Percentiles rank a stretch among this genome's conserved stretches.
Evolutionary conservation across 2,888 invertebrate species (phyloP).

Genomic region (Zelleria hepariella): DNA sequence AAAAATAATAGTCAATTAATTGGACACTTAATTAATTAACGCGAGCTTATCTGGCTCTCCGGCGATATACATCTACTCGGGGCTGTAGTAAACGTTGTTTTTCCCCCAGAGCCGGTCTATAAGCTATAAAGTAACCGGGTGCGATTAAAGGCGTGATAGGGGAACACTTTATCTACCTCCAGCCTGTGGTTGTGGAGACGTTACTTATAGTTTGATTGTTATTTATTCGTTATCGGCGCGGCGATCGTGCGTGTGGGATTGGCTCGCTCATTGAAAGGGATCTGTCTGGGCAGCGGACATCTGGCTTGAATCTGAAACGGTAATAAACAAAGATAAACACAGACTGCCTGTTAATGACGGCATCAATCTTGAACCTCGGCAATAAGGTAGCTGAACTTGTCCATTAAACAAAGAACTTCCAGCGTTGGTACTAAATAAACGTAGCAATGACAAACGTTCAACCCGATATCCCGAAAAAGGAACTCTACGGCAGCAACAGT

Average conservation of each 20-base stretch:
- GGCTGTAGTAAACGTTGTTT: background rate
- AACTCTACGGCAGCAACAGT: too few species aligned
- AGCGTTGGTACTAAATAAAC: background rate
- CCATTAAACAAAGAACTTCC: background rate
- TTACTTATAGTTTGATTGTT: constrained; percentile 45
- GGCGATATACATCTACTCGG: background rate
- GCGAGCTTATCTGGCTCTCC: background rate
- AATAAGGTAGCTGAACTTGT: background rate
- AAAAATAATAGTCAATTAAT: background rate
- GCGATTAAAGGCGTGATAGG: constrained; percentile 3
- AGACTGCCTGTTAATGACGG: background rate
- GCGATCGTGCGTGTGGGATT: constrained; percentile 28
- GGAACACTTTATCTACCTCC: constrained; percentile 6
- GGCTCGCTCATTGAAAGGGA: background rate
- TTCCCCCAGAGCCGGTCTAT: background rate
- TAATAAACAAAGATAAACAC: background rate
- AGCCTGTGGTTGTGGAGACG: constrained; percentile 13
- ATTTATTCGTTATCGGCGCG: constrained; percentile 46
- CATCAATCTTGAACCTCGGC: background rate
- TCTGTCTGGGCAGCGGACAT: background rate
- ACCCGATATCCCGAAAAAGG: too few species aligned
- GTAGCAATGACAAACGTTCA: too few species aligned
- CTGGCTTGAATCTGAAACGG: background rate
- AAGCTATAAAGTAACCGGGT: constrained; percentile 1
- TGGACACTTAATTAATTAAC: background rate